These are phyloP conservation scores for Notospermus geniculatus DNA, from an alignment of 1,140 invertebrate species.

Conservation along the genomic window DNA sequence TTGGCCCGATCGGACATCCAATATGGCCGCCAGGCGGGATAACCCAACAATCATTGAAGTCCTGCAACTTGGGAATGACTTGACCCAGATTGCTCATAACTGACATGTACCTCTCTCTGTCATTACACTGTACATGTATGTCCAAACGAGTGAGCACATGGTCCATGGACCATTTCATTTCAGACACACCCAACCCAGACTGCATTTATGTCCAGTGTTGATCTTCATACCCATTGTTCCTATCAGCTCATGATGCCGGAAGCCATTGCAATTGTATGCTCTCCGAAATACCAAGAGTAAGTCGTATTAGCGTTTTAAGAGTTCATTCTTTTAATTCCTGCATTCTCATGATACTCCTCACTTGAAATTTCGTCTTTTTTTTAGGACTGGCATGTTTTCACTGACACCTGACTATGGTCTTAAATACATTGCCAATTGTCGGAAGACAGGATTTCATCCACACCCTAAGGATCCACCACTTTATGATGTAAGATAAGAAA, in stretches of 20 bases:
- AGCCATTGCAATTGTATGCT: constrained; percentile 93
- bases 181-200: constrained; percentile 96
- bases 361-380: constrained; percentile 41
- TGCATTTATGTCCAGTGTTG: constrained; percentile 92
- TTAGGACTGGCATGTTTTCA: constrained; percentile 82
- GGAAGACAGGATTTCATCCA: constrained; percentile 84
- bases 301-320: too few relatives aligned
- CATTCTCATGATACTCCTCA: not conserved
- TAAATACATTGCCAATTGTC: constrained; percentile 81
- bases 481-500: constrained; percentile 56
- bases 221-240: constrained; percentile 94
- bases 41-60: too few relatives aligned
- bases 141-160: too few relatives aligned
- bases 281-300: constrained; percentile 92
- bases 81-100: too few relatives aligned
- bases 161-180: too few relatives aligned
- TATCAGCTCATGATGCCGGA: constrained; percentile 97
- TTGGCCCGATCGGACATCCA: too few relatives aligned
- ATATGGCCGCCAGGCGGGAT: too few relatives aligned
- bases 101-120: too few relatives aligned
- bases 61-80: too few relatives aligned
- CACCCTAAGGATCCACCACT: constrained; percentile 68
- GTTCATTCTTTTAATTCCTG: too few relatives aligned
- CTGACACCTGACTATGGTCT: constrained; percentile 86
- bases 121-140: too few relatives aligned